phyloP scores from a whole-genome alignment of 35 echinoderm and acorn worm genomes.

The Anneissia japonica region DNA sequence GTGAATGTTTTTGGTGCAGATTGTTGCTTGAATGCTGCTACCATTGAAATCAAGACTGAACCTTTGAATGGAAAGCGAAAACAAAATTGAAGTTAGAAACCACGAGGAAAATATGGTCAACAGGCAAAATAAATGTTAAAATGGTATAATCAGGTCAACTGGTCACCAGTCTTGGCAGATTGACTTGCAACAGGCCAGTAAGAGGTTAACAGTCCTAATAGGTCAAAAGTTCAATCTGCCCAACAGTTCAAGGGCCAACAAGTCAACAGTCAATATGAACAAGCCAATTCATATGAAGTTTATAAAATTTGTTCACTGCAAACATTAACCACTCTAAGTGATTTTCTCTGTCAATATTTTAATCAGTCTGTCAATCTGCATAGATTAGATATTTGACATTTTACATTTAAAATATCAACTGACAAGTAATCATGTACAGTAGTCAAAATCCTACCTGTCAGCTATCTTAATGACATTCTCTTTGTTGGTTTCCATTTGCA shows the following conservation, averaged over 20 bases:
- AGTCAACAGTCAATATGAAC: neutral
- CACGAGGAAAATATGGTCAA: neutral
- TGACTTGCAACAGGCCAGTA: too few species aligned
- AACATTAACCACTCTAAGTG: neutral
- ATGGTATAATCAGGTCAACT: too few species aligned
- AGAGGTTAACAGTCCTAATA: too few species aligned
- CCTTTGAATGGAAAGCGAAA: too few species aligned
- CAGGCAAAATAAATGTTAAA: neutral
- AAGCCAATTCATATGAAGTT: neutral
- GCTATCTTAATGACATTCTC: constrained; percentile 61
- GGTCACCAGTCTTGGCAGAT: too few species aligned
- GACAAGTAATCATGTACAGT: constrained; percentile 3
- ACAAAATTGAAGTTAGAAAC: too few species aligned
- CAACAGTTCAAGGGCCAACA: too few species aligned
- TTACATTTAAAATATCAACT: constrained; percentile 1
- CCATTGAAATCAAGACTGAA: constrained; percentile 91
- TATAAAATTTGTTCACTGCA: neutral
- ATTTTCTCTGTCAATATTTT: neutral
- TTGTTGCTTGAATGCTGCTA: constrained; percentile 58
- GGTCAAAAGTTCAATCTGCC: too few species aligned
- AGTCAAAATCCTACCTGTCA: constrained; percentile 52
- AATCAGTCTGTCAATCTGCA: neutral
- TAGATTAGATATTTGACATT: neutral
- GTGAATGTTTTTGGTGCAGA: constrained; percentile 62
- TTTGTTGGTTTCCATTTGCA: constrained; percentile 65